Base-by-base conservation (phyloP, 2,113 vertebrate genomes). In the Sapayoa aenigma region DNA sequence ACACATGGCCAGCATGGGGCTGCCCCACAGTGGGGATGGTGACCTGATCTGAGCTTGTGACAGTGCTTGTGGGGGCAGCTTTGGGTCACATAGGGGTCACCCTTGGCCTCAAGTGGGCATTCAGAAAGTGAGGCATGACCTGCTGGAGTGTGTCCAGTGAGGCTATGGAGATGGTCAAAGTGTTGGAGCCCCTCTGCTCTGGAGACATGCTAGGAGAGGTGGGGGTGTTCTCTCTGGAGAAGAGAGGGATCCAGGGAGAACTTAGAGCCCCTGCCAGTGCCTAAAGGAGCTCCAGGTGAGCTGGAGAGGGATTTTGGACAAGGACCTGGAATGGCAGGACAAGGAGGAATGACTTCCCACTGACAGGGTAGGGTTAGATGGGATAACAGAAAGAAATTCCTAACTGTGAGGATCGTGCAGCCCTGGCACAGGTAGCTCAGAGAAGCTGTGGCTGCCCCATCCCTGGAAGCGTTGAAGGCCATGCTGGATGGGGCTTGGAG, bases 401-500 rank as follows among this genome's bases (percentile, higher is more conserved):
- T 39, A 27, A 1, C 2, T 58, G 68, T 0, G 0, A 52, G 44
- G 23, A 9, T 13, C 59, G 14, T 1, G 3, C 65, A 35, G 22
- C 4, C 5, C 58, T 72, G 76, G 22, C 27, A 58, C 50, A 58
- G 42, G 49, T 1, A 49, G 2, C 41, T 20, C 67, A 66, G 42
- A 73, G 59, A 9, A 74, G 44, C 52, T 66, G 37, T 0, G 68
- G 18, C 59, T 74, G 59, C 12, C 18, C 52, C 27, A 52, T 46
- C 33, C 23, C 39, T 9, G 28, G 12, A 1, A n/a, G 28, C 53
- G 46, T 6, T 7, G 69, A 0, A 67, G 53, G 39, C 53, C 33
- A 25, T 44, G 37, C 0, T 65, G 50, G 14, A 56, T 0, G 1
- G 25, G 28, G 5, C 2, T 50, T 19, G 22, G 76, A 37, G 4